Percentiles rank a stretch among this genome's conserved stretches.
Conservation (phyloP, 2,888 invertebrate genomes). For the Tetragonisca angustula region DNA sequence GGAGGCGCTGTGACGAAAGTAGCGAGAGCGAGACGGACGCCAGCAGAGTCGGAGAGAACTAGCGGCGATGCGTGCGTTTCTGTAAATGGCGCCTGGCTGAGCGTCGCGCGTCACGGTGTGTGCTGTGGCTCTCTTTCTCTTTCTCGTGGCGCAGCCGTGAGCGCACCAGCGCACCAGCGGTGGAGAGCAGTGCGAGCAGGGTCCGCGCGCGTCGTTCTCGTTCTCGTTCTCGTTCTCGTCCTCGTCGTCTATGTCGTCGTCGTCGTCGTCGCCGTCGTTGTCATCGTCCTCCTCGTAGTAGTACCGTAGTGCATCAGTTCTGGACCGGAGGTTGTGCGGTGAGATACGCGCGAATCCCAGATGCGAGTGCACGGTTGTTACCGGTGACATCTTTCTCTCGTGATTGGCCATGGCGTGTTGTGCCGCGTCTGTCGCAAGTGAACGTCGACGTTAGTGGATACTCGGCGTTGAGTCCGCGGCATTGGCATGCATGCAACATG, state of each 20-base stretch:
- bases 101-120: constrained; percentile 72
- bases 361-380: constrained; percentile 42
- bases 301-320: constrained; percentile 56
- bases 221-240: no score
- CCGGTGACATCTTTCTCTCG: constrained; percentile 41
- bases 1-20: not conserved
- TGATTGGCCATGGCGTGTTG: constrained; percentile 39
- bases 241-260: no score
- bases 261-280: no score
- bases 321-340: constrained; percentile 57
- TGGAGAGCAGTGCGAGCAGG: constrained; percentile 1
- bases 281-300: not conserved
- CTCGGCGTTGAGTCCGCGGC: constrained; percentile 33
- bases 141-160: constrained; percentile 49
- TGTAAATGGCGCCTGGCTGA: constrained; percentile 78
- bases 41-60: constrained; percentile 19
- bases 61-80: constrained; percentile 74
- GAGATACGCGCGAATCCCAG: constrained; percentile 32
- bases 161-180: no score
- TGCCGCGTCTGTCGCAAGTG: constrained; percentile 52
- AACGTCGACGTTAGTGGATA: constrained; percentile 66
- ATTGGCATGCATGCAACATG: constrained; percentile 69
- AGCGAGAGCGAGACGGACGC: constrained; percentile 17
- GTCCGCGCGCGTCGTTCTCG: constrained; percentile 37
- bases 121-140: constrained; percentile 54